Evolutionary conservation across 2,797 vertebrate genomes (phyloP).

Genomic region (Hemitrygon akajei): DNA sequence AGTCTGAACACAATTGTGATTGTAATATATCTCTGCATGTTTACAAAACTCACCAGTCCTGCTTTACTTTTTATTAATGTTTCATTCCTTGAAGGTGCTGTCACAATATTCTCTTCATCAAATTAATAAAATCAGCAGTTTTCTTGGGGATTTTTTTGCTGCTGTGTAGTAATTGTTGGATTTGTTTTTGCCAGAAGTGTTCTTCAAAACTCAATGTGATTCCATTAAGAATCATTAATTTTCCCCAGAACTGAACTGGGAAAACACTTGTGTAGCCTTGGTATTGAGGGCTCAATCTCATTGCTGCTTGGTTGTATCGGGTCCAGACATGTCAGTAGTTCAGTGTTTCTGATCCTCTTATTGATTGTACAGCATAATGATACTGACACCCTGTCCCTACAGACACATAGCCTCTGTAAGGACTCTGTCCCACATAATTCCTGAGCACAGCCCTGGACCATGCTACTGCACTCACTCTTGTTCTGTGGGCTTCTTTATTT

Average conservation of each 20-base stretch:
- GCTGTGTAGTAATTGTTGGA: not conserved
- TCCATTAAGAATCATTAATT: not conserved
- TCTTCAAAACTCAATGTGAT: not conserved
- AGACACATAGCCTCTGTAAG: not conserved
- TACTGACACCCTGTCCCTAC: not conserved
- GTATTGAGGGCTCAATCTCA: too few species aligned
- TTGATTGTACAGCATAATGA: not conserved
- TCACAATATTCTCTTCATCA: not conserved
- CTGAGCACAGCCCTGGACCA: not conserved
- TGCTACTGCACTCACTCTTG: not conserved
- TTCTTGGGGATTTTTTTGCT: not conserved
- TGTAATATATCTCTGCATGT: not conserved
- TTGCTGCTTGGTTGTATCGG: too few species aligned
- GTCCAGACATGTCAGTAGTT: not conserved
- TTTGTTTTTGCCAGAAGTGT: slow-evolving; percentile 2
- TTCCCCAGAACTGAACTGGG: not conserved
- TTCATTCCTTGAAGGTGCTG: not conserved
- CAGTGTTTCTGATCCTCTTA: not conserved
- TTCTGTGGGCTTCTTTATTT: not conserved
- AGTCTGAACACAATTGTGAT: not conserved
- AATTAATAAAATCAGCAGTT: not conserved
- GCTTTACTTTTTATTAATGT: not conserved
- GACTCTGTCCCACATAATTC: not conserved
- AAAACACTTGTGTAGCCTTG: too few species aligned
- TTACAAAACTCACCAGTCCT: not conserved